Percentiles rank a stretch among this genome's conserved stretches.
phyloP scores from a whole-genome alignment of 2,113 vertebrate species.

The Emberiza fucata region DNA sequence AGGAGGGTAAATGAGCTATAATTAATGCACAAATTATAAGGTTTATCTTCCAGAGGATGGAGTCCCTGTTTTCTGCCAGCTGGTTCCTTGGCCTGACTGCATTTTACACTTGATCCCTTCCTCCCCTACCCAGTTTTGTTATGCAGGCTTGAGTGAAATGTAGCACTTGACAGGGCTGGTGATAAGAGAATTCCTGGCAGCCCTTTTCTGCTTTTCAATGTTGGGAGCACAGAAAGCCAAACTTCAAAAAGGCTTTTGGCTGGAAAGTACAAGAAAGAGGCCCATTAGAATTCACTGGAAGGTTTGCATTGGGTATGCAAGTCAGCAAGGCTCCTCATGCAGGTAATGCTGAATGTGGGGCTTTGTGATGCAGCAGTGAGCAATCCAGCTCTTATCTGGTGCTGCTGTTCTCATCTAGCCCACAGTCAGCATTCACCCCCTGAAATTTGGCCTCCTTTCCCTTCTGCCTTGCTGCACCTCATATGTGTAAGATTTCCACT shows the following conservation, averaged over 20 bases:
- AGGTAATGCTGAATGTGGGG: background rate
- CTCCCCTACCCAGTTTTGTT: background rate
- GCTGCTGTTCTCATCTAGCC: background rate
- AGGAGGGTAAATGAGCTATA: background rate
- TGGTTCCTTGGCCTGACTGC: background rate
- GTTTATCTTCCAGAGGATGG: background rate
- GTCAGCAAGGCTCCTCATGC: background rate
- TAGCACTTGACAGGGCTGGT: background rate
- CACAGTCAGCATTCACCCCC: background rate
- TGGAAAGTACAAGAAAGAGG: background rate
- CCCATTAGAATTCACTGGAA: background rate
- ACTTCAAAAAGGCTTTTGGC: background rate
- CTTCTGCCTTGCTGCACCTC: background rate
- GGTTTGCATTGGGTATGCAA: no score
- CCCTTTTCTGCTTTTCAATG: background rate
- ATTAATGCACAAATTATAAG: background rate
- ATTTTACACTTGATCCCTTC: background rate
- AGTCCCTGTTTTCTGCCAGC: background rate
- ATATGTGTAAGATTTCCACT: background rate
- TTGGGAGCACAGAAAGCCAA: background rate
- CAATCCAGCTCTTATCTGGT: background rate
- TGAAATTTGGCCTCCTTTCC: background rate
- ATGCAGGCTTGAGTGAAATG: background rate
- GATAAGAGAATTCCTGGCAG: background rate
- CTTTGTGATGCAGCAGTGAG: background rate